Base-by-base conservation (phyloP, 2,113 vertebrate species). In the Notothenia rossii region DNA sequence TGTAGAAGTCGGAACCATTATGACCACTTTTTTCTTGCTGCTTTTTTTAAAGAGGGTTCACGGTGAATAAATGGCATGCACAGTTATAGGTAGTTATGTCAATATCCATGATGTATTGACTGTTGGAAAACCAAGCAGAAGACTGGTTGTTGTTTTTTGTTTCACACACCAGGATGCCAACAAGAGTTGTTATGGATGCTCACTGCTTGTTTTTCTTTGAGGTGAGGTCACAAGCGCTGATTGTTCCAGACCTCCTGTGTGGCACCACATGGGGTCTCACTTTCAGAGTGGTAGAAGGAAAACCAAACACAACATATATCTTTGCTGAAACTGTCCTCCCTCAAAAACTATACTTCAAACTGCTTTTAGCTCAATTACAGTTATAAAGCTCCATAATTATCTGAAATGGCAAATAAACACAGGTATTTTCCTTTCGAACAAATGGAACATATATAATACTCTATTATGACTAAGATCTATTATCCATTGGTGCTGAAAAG, bases 171-270 rank as follows among this genome's bases (percentile, higher is more conserved):
- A 4, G 49, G 46, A 77, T 61, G 49, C 40, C 60, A 63, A 65
- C 36, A 75, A 36, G 48, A 50, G 43, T 77, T 85, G 69, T 67
- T 75, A 45, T 70, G 53, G 83, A 85, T 82, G 74, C 69, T 60
- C 71, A 10, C 59, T 53, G 66, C 87, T 86, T 88, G 86, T 90
- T 91, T 87, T 92, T 78, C 69, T 88, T 74, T 64, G 53, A 86
- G 68, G 58, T 70, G 72, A 87, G 88, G 91, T 90, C 88, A 88
- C 61, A 53, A 64, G 55, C 72, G 62, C 65, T 69, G 88, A 83
- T 85, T 88, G 86, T 91, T 91, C 72, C 81, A 81, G 83, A 78
- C 81, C 83, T 67, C 86, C 89, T 70, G 74, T 13, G 3, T 51
- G 25, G 84, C 81, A 65, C 81, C 50, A 29, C 79, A 86, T 73